A percentile compares a stretch with the other conserved stretches of the same genome.
Conservation (phyloP, 2,888 invertebrate species). For the Isotomurus palustris region DNA sequence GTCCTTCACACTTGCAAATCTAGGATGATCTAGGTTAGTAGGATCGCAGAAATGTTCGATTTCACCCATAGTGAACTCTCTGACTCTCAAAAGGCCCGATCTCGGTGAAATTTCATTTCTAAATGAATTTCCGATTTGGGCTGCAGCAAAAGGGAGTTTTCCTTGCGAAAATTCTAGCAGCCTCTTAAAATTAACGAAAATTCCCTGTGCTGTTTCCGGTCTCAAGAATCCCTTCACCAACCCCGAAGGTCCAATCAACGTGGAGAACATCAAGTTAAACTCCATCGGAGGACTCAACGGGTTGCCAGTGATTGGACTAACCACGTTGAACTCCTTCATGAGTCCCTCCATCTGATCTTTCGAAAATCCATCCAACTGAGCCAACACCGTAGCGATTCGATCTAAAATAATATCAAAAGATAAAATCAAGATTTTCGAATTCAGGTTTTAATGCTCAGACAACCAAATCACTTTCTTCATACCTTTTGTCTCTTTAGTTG, state of each 20-base stretch:
- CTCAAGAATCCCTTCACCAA: slow-evolving; percentile 69
- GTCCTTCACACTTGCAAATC: slow-evolving; percentile 73
- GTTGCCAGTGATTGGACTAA: slow-evolving; percentile 91
- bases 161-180: slow-evolving; percentile 96
- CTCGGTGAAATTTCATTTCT: slow-evolving; percentile 99
- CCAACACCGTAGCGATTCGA: slow-evolving; percentile 39
- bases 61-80: slow-evolving; percentile 99
- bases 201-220: slow-evolving; percentile 99
- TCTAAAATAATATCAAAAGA: slow-evolving; percentile 15
- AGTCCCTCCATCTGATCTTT: slow-evolving; percentile 81
- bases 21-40: slow-evolving; percentile 75
- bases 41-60: slow-evolving; percentile 99
- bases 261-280: slow-evolving; percentile 99
- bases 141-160: slow-evolving; percentile 92
- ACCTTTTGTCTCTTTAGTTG: slow-evolving; percentile 57
- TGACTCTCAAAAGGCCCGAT: slow-evolving; percentile 87
- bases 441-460: background rate
- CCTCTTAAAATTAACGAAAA: slow-evolving; percentile 98
- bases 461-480: background rate
- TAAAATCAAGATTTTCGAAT: background rate
- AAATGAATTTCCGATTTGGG: slow-evolving; percentile 97
- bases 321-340: slow-evolving; percentile 84
- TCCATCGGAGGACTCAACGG: slow-evolving; percentile 92
- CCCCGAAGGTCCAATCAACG: slow-evolving; percentile 95
- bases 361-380: slow-evolving; percentile 79